phyloP scores from a whole-genome alignment of 2,113 vertebrate species.

The Rynchops niger region DNA sequence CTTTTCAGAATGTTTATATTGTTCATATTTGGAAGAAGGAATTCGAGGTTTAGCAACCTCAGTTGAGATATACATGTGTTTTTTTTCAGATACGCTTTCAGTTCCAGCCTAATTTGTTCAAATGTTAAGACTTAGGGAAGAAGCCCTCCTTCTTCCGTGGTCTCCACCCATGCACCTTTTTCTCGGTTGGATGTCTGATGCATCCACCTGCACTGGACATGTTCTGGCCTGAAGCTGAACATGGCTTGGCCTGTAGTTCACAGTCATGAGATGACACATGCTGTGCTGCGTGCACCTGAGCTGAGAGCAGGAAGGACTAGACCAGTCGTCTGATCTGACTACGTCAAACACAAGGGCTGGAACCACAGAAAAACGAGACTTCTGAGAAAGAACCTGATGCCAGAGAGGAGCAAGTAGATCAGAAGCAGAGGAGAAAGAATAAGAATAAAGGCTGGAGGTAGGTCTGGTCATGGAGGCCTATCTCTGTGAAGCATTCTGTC shows the following conservation, averaged over 20 bases:
- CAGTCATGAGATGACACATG: not conserved
- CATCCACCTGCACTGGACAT: not conserved
- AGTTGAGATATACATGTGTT: not conserved
- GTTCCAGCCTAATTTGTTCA: not conserved
- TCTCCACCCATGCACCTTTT: not conserved
- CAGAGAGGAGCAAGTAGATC: not conserved
- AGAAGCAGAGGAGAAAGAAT: not conserved
- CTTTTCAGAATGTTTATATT: not conserved
- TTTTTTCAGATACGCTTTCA: not conserved
- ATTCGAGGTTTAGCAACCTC: not conserved
- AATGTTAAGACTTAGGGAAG: not conserved
- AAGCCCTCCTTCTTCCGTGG: not conserved
- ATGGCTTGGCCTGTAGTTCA: not conserved
- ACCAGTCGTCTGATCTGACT: not conserved
- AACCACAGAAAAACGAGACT: not conserved
- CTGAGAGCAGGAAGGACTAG: not conserved
- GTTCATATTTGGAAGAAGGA: not conserved
- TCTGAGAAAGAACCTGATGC: not conserved
- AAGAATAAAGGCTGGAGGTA: not conserved
- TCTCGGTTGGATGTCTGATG: not conserved
- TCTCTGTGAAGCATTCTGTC: not conserved
- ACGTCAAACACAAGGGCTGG: not conserved
- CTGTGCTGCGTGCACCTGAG: not conserved
- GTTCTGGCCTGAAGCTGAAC: not conserved
- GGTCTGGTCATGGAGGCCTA: not conserved